Base-by-base conservation (phyloP, 2,113 vertebrate genomes). In the Garra rufa region DNA sequence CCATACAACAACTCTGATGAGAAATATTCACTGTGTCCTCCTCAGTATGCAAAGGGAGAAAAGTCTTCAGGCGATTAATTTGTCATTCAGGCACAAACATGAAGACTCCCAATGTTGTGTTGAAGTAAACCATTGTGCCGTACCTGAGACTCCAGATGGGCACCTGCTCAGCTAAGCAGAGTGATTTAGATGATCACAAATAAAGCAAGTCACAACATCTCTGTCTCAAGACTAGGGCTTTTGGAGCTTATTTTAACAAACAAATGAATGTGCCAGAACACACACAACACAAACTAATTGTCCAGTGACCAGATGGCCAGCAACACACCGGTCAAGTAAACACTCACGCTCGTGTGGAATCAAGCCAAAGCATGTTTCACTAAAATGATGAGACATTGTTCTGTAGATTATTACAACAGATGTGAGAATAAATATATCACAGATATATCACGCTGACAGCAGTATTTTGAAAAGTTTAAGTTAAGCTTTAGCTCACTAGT, bases 201-300 rank as follows among this genome's bases (percentile, higher is more conserved):
- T 38, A 55, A 59, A 88, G 38, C 86, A 87, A 83, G 83, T 85
- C 65, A 61, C 76, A 79, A 71, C 81, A 86, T 70, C 43, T 71
- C 43, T 24, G 43, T 41, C 28, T 81, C 21, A 46, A 48, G 76
- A 55, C 48, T 38, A 70, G 46, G n/a, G 46, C 78, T 55, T 34
- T 59, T 52, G 41, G 65, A 67, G 76, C 41, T 28, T 85, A 57
- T 67, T 38, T 85, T 41, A 65, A 87, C 76, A 85, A 85, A 78
- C 21, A 78, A 57, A 70, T 87, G 90, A 75, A 76, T 87, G 76
- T 63, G 48, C 82, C 1, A 11, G 75, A 65, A 87, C 79, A 90
- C 81, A 85, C 34, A 69, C 89, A 92, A 88, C 84, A 84, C 81
- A 55, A 79, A 43, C 63, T 48, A 86, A 83, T 74, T 91, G 90